These are phyloP conservation scores for Umimayanthus kanabou DNA, from an alignment of 92 coral and sea anemone species.

Conservation along the genomic window DNA sequence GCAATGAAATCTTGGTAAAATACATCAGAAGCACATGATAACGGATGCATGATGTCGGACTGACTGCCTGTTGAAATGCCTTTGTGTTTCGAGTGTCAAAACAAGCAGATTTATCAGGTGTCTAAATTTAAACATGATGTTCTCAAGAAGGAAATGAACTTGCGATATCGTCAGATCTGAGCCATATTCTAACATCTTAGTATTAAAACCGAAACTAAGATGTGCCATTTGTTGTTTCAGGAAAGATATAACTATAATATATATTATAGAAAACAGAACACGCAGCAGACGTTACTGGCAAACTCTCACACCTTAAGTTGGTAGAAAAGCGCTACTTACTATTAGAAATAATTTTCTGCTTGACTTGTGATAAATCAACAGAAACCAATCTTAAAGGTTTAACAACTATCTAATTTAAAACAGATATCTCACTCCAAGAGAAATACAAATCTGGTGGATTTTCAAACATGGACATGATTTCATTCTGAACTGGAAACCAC, in stretches of 20 bases:
- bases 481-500: not conserved
- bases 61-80: not conserved
- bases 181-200: not conserved
- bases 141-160: not conserved
- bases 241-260: not conserved
- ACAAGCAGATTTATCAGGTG: not conserved
- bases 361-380: conserved; percentile 3
- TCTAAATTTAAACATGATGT: conserved; percentile 7
- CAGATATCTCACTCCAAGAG: not conserved
- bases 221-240: not conserved
- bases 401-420: not conserved
- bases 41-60: not conserved
- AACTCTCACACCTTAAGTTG: not conserved
- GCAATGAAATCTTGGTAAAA: too few species aligned
- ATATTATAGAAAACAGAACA: not conserved
- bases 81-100: not conserved
- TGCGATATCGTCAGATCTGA: too few species aligned
- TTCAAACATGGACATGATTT: not conserved
- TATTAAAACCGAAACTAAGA: not conserved
- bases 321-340: not conserved
- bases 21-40: not conserved
- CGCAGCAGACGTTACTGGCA: not conserved
- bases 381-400: not conserved
- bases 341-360: conserved; percentile 5
- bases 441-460: not conserved